Percentiles rank a stretch among this genome's conserved stretches.
These are phyloP conservation scores for Pelobates fuscus DNA, from an alignment of 2,113 vertebrate genomes.

Conservation along the genomic window DNA sequence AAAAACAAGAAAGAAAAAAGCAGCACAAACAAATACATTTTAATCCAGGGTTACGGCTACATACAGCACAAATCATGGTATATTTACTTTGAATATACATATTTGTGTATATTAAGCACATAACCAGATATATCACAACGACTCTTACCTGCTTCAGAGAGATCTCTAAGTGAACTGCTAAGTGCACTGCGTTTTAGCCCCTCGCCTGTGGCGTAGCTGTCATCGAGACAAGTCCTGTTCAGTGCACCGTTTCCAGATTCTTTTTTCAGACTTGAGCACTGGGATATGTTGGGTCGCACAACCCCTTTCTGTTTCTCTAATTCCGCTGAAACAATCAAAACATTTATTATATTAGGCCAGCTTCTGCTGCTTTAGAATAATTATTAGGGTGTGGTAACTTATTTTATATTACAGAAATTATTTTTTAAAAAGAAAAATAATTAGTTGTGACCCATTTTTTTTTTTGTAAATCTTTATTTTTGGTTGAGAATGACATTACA, in stretches of 20 bases:
- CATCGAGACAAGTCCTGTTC: constrained; percentile 86
- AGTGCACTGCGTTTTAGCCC: constrained; percentile 93
- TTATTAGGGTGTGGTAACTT: too few relatives aligned
- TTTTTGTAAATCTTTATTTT: too few relatives aligned
- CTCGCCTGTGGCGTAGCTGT: constrained; percentile 89
- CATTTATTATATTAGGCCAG: neutral
- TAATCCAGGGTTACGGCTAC: neutral
- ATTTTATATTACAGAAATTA: too few relatives aligned
- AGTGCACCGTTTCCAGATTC: constrained; percentile 84
- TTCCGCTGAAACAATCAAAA: constrained; percentile 76
- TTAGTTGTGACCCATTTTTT: too few relatives aligned
- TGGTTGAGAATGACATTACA: too few relatives aligned
- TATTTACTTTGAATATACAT: constrained; percentile 46
- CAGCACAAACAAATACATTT: neutral
- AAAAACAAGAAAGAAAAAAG: constrained; percentile 20
- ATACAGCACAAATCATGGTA: constrained; percentile 46
- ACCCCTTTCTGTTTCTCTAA: constrained; percentile 96
- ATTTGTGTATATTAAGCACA: constrained; percentile 45
- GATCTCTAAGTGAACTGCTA: constrained; percentile 93
- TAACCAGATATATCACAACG: constrained; percentile 20
- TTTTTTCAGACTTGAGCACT: constrained; percentile 87
- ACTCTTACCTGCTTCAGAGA: constrained; percentile 91
- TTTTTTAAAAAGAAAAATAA: too few relatives aligned
- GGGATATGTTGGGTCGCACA: constrained; percentile 87
- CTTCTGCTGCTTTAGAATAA: too few relatives aligned